A percentile compares a stretch with the other conserved stretches of the same genome.
Conservation (phyloP, 1,140 invertebrate species). For the Rhopalosiphum maidis region DNA sequence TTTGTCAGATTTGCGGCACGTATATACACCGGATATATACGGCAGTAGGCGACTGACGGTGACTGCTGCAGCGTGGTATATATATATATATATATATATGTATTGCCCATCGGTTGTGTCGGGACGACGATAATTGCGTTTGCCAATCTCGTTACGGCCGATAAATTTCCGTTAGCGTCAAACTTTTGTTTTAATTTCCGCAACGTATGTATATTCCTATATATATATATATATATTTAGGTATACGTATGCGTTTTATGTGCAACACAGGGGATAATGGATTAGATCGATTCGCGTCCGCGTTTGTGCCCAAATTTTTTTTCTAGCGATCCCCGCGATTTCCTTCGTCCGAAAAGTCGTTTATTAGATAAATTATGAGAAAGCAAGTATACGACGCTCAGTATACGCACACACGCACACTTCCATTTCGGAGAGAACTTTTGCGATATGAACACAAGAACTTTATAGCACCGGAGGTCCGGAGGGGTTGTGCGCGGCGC, state of each 20-base stretch:
- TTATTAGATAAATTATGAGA: conserved; percentile 57
- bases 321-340: background rate
- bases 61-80: background rate
- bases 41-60: background rate
- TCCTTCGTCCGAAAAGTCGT: conserved; percentile 53
- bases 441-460: conserved; percentile 53
- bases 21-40: background rate
- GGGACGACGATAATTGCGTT: conserved; percentile 43
- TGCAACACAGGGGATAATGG: conserved; percentile 29
- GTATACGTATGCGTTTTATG: too few relatives aligned
- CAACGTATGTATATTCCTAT: background rate
- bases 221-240: background rate
- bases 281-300: conserved; percentile 45
- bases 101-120: background rate
- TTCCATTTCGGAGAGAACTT: conserved; percentile 44
- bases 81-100: background rate
- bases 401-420: background rate
- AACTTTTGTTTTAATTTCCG: conserved; percentile 53
- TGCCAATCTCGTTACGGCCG: conserved; percentile 47
- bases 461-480: conserved; percentile 43
- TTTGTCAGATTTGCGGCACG: background rate
- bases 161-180: conserved; percentile 54
- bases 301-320: conserved; percentile 7
- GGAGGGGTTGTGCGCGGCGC: background rate
- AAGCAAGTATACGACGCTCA: conserved; percentile 13